phyloP scores from a whole-genome alignment of 2,797 vertebrate species.

The Chromis chromis region DNA sequence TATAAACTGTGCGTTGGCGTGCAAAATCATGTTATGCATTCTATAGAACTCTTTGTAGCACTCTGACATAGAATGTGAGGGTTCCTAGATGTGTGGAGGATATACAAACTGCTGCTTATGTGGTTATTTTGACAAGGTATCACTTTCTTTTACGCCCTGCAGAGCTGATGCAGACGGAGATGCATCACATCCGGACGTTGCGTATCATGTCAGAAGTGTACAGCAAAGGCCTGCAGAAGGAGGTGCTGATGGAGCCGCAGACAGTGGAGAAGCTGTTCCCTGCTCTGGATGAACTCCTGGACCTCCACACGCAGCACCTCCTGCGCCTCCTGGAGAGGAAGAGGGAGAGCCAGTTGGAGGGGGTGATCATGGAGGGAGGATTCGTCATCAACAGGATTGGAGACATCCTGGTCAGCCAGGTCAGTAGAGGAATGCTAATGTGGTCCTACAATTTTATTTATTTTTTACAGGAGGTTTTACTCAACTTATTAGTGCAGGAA shows the following conservation, averaged over 20 bases:
- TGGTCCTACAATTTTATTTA: background rate
- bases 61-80: background rate
- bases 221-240: slow-evolving; percentile 91
- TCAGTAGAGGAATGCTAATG: slow-evolving; percentile 68
- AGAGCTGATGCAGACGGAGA: slow-evolving; percentile 98
- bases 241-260: slow-evolving; percentile 90
- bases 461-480: background rate
- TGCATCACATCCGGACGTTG: slow-evolving; percentile 95
- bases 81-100: background rate
- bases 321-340: slow-evolving; percentile 92
- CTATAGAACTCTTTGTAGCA: background rate
- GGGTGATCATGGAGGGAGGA: slow-evolving; percentile 81
- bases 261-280: slow-evolving; percentile 93
- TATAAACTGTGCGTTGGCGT: background rate
- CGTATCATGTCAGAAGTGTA: slow-evolving; percentile 98
- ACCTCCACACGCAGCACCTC: slow-evolving; percentile 92
- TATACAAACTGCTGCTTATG: background rate
- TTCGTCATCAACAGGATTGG: slow-evolving; percentile 92
- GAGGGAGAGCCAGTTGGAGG: slow-evolving; percentile 84
- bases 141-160: background rate
- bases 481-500: background rate
- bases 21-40: background rate
- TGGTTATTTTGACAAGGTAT: background rate
- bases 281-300: slow-evolving; percentile 91
- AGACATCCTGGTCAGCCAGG: slow-evolving; percentile 93